Evolutionary conservation across 2,797 vertebrate species (phyloP), one percentile per base, ranked within the genome.

Genomic region (Syngnathus acus): DNA sequence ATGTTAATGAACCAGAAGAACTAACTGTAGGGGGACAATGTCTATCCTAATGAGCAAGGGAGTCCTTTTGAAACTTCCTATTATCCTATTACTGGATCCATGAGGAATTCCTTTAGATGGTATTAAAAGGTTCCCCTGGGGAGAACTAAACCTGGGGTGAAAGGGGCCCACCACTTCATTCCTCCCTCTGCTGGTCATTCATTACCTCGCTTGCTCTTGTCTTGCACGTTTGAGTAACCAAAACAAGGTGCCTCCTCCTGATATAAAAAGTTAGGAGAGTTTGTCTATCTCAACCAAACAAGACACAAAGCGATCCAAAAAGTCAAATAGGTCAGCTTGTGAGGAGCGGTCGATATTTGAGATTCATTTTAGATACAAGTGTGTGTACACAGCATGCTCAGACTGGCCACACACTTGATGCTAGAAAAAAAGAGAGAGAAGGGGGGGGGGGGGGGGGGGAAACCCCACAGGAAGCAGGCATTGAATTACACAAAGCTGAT

Each of bases 51-150:
- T 62, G 62, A 64, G 62, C 45, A 17, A 26, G 23, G 45, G 43
- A 47, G 45, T 48, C 45, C 75, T 73, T 78, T 65, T 45, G 38
- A 81, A 76, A 72, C 68, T 42, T 50, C 60, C 73, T 66, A 77
- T 84, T 82, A 82, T 84, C 78, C 75, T 66, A 57, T 79, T 84
- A 84, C 79, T 81, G 78, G 78, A 76, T 69, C 69, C 53, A 16
- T 58, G 73, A 85, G 79, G 81, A 86, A 87, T 86, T 86, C 85
- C 84, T 76, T 85, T 64, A 84, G 72, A 82, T 73, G 84, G 80
- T 69, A 81, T 86, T 84, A 84, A 72, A 32, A 67, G 72, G 68
- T 76, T 72, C 74, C 79, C 80, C 67, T 68, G 73, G 62, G 73
- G 81, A 76, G 71, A 68, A 61, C 68, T 72, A 64, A 76, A 74